phyloP scores from a whole-genome alignment of 2,797 vertebrate genomes.

The Macrochelys suwanniensis region DNA sequence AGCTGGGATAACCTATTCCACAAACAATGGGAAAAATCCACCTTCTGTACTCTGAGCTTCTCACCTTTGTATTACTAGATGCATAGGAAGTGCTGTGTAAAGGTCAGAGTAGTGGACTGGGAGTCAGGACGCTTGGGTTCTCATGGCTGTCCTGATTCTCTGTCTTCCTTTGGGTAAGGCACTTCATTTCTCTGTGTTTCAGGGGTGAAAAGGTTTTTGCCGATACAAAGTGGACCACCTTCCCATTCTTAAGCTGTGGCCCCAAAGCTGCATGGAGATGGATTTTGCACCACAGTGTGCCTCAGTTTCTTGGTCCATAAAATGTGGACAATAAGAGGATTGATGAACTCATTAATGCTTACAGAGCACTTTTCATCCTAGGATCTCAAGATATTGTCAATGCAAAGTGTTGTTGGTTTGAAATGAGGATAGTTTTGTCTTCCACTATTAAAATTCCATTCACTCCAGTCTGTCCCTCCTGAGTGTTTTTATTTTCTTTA shows the following conservation, averaged over 20 bases:
- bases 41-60: neutral
- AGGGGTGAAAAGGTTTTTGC: neutral
- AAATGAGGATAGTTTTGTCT: conserved; percentile 33
- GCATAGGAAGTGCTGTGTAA: neutral
- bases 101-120: neutral
- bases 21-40: conserved; percentile 12
- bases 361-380: conserved; percentile 14
- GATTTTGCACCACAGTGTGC: neutral
- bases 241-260: neutral
- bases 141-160: neutral
- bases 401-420: neutral
- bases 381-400: neutral
- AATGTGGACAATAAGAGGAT: neutral
- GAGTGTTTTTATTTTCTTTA: neutral
- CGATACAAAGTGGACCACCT: neutral
- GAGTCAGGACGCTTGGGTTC: neutral
- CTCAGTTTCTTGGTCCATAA: neutral
- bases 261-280: neutral
- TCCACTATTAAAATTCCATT: neutral
- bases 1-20: neutral
- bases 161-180: neutral
- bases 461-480: neutral
- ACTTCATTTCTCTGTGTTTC: neutral
- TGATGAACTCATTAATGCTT: conserved; percentile 3
- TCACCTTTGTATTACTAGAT: neutral